Conservation (phyloP, 1,140 invertebrate genomes). For the Berghia stephanieae region DNA sequence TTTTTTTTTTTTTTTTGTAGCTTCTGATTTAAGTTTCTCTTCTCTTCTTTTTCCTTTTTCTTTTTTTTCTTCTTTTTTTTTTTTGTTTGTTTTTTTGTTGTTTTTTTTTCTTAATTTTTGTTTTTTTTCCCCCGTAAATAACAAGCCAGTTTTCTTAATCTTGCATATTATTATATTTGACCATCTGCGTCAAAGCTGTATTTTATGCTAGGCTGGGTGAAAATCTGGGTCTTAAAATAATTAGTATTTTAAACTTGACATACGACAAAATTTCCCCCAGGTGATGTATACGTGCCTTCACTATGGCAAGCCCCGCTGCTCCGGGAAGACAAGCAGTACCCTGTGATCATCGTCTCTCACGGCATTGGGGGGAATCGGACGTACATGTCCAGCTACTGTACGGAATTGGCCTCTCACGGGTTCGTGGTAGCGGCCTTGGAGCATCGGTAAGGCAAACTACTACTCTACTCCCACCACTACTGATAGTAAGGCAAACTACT, state of each 20-base stretch:
- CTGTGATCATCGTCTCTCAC: slow-evolving; percentile 76
- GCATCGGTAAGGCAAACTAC: too few relatives aligned
- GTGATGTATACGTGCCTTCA: slow-evolving; percentile 70
- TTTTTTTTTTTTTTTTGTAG: background rate
- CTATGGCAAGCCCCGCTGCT: slow-evolving; percentile 68
- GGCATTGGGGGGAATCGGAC: slow-evolving; percentile 74
- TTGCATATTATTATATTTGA: background rate
- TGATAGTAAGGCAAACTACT: too few relatives aligned
- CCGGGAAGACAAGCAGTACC: slow-evolving; percentile 64
- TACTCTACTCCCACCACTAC: too few relatives aligned
- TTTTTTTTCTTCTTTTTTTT: background rate
- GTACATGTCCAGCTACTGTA: slow-evolving; percentile 72
- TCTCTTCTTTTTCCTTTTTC: background rate
- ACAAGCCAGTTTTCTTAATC: background rate
- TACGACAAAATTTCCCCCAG: slow-evolving; percentile 37
- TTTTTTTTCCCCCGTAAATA: background rate
- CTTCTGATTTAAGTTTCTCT: too few relatives aligned
- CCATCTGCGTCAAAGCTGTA: background rate
- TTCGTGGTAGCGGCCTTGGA: slow-evolving; percentile 75
- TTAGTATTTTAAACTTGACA: background rate
- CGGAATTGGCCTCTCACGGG: slow-evolving; percentile 75
- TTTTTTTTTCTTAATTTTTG: slow-evolving; percentile 1
- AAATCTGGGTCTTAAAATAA: background rate
- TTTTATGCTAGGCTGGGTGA: background rate
- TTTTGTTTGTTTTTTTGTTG: background rate